Conservation (phyloP, 2,113 vertebrate species). For the Phainopepla nitens region DNA sequence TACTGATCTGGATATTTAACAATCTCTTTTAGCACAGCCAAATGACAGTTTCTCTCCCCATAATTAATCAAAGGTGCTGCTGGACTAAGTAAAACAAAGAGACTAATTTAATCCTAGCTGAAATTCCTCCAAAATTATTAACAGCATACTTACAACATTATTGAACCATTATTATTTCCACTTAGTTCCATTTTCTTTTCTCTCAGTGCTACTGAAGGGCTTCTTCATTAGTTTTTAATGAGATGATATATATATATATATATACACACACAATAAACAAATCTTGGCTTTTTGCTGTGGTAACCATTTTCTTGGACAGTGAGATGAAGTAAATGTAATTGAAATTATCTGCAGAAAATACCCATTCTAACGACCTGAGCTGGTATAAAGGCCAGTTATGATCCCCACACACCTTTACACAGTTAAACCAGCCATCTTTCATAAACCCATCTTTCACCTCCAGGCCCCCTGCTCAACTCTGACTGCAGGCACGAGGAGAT, state of each 20-base stretch:
- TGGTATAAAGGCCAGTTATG: neutral
- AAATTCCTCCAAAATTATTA: neutral
- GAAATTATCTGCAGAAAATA: neutral
- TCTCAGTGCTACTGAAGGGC: neutral
- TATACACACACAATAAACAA: neutral
- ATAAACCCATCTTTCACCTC: neutral
- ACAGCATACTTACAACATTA: neutral
- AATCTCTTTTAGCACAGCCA: neutral
- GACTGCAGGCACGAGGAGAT: neutral
- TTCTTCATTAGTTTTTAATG: neutral
- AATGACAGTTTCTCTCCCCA: neutral
- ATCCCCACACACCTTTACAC: neutral
- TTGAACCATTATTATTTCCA: neutral
- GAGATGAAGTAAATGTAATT: neutral
- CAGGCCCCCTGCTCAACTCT: neutral
- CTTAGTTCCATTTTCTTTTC: accelerated
- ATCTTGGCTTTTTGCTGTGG: neutral
- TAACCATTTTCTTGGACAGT: neutral
- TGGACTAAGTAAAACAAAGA: neutral
- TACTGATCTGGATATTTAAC: neutral
- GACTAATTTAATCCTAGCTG: neutral
- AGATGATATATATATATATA: too few species aligned
- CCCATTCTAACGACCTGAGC: neutral
- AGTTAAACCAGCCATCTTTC: neutral
- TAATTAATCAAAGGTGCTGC: neutral